Conservation (phyloP, 2,888 invertebrate genomes). For the Drosophila barbarae region DNA sequence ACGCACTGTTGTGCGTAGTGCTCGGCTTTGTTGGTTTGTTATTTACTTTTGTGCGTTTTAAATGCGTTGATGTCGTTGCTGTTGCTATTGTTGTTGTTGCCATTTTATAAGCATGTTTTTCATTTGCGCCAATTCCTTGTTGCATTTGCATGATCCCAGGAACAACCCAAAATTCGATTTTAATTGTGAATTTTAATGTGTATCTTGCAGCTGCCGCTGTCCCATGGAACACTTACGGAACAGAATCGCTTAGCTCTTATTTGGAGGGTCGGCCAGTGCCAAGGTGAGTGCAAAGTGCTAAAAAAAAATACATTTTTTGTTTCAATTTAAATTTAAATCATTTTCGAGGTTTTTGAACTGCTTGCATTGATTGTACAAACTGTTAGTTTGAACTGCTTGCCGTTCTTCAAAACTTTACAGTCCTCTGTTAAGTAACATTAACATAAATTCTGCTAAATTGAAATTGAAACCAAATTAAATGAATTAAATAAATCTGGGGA, state of each 20-base stretch:
- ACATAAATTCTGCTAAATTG: neutral
- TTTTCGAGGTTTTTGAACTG: neutral
- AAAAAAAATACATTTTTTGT: neutral
- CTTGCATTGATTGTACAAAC: neutral
- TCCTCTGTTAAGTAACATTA: neutral
- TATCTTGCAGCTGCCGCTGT: constrained; percentile 77
- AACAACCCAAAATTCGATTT: constrained; percentile 6
- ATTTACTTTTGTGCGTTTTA: constrained; percentile 21
- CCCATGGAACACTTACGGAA: constrained; percentile 79
- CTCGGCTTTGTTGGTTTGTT: constrained; percentile 26
- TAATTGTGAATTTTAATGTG: constrained; percentile 22
- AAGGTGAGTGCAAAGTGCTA: constrained; percentile 61
- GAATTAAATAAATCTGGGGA: neutral
- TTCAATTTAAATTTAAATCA: neutral
- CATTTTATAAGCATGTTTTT: constrained; percentile 33
- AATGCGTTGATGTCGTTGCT: constrained; percentile 7
- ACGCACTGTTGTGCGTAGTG: constrained; percentile 59
- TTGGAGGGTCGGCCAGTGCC: constrained; percentile 77
- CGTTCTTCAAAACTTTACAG: neutral
- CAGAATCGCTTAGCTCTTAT: constrained; percentile 77
- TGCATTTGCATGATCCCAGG: constrained; percentile 19
- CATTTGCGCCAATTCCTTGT: constrained; percentile 20
- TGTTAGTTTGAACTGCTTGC: neutral
- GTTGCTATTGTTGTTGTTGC: constrained; percentile 27
- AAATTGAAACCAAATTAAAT: neutral